Percentiles rank a stretch among this genome's conserved stretches.
phyloP scores from a whole-genome alignment of 2,113 vertebrate genomes.

The Ptychochromis oligacanthus region DNA sequence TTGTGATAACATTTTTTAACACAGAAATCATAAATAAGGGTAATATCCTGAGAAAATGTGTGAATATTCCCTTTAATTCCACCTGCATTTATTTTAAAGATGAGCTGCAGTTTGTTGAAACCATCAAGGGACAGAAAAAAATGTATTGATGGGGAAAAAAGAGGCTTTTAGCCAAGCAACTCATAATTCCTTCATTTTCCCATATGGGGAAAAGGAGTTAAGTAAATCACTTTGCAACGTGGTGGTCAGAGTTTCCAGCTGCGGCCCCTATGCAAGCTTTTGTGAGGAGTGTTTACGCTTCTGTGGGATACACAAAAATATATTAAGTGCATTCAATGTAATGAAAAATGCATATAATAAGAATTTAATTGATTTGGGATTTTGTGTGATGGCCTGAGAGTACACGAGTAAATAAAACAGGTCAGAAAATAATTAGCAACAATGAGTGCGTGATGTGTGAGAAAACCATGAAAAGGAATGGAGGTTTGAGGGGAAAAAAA shows the following conservation, averaged over 20 bases:
- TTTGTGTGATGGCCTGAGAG: background rate
- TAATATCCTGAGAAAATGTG: conserved; percentile 18
- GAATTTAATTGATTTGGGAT: conserved; percentile 14
- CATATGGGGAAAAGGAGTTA: conserved; percentile 35
- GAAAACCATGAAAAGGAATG: background rate
- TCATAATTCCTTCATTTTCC: conserved; percentile 39
- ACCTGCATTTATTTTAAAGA: conserved; percentile 56
- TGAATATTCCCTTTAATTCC: conserved; percentile 44
- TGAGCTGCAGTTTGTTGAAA: conserved; percentile 56
- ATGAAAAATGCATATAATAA: conserved; percentile 27
- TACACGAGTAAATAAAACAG: background rate
- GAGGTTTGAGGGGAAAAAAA: background rate
- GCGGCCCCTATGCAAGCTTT: conserved; percentile 1
- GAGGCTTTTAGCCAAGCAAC: conserved; percentile 54
- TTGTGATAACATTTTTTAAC: background rate
- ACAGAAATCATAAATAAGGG: background rate
- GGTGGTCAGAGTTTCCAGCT: conserved; percentile 36
- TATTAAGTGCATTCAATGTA: conserved; percentile 19
- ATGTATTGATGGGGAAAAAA: conserved; percentile 59
- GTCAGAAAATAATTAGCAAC: conserved; percentile 9
- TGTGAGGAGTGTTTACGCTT: conserved; percentile 18
- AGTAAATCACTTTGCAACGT: conserved; percentile 49
- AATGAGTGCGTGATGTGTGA: background rate
- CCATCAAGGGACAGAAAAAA: conserved; percentile 49
- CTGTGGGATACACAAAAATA: background rate